These are phyloP conservation scores for Arctia plantaginis DNA, from an alignment of 2,888 invertebrate genomes.

Conservation along the genomic window DNA sequence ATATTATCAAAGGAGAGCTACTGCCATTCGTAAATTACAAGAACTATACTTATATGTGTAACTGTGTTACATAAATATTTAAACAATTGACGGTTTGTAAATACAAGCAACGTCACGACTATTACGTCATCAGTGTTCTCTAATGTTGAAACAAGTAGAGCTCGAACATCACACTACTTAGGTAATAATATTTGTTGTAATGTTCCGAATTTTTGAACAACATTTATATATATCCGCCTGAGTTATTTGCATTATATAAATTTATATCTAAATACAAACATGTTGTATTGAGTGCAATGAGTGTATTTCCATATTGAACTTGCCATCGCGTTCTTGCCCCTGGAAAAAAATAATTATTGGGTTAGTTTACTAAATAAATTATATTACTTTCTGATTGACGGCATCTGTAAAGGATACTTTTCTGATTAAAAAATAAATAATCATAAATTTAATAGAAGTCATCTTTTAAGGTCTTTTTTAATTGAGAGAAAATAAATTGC, in stretches of 20 bases:
- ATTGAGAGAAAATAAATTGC: neutral
- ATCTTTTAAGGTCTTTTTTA: neutral
- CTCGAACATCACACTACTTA: slow-evolving; percentile 36
- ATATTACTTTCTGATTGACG: neutral
- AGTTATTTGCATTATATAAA: slow-evolving; percentile 38
- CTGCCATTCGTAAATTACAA: slow-evolving; percentile 9
- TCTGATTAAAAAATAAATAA: neutral
- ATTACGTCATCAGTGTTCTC: slow-evolving; percentile 60
- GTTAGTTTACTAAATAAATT: neutral
- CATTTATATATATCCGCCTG: slow-evolving; percentile 47
- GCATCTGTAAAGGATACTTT: neutral
- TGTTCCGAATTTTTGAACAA: slow-evolving; percentile 45
- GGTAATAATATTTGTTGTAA: slow-evolving; percentile 47
- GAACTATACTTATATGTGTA: slow-evolving; percentile 35
- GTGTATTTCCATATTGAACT: neutral
- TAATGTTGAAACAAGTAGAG: slow-evolving; percentile 43
- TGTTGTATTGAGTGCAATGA: slow-evolving; percentile 24
- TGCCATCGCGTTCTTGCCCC: slow-evolving; percentile 7
- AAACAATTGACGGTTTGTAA: slow-evolving; percentile 39
- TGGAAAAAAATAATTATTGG: neutral
- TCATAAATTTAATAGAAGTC: neutral
- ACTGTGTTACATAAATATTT: slow-evolving; percentile 30
- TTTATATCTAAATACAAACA: slow-evolving; percentile 37
- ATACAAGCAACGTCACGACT: slow-evolving; percentile 44
- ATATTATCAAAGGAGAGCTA: neutral